Percentiles rank a stretch among this genome's conserved stretches.
Conservation (phyloP, 2,113 vertebrate species). For the Ailuropoda melanoleuca region DNA sequence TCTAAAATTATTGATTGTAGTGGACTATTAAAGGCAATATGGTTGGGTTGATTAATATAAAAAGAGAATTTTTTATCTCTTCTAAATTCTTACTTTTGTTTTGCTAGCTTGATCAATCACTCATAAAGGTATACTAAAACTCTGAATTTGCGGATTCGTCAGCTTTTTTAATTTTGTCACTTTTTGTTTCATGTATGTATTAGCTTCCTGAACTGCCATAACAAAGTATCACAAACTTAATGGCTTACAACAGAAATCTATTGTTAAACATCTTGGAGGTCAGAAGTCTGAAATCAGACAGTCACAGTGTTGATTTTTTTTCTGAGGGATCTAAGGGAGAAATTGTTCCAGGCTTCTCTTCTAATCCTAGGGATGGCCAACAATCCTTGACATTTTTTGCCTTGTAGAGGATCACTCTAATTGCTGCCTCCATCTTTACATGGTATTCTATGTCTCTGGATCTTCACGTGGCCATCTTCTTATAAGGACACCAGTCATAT, state of each 20-base stretch:
- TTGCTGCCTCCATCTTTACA: neutral
- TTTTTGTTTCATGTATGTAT: neutral
- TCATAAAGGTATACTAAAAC: neutral
- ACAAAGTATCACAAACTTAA: neutral
- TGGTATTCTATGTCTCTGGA: neutral
- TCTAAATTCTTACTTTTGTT: neutral
- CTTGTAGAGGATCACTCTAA: neutral
- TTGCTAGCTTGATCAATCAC: neutral
- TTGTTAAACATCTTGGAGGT: neutral
- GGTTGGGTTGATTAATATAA: neutral
- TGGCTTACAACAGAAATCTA: neutral
- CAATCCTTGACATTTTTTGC: neutral
- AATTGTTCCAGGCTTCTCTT: neutral
- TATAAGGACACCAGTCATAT: neutral
- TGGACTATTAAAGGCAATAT: neutral
- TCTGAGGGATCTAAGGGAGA: neutral
- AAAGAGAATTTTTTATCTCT: neutral
- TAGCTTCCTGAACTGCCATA: neutral
- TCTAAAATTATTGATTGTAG: neutral
- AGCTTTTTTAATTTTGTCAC: neutral
- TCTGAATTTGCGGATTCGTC: neutral
- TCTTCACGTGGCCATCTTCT: neutral
- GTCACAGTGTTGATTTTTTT: neutral
- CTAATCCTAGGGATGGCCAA: neutral
- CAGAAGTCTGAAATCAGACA: neutral